phyloP scores from a whole-genome alignment of 2,797 vertebrate species.

The Lindbergichthys nudifrons region DNA sequence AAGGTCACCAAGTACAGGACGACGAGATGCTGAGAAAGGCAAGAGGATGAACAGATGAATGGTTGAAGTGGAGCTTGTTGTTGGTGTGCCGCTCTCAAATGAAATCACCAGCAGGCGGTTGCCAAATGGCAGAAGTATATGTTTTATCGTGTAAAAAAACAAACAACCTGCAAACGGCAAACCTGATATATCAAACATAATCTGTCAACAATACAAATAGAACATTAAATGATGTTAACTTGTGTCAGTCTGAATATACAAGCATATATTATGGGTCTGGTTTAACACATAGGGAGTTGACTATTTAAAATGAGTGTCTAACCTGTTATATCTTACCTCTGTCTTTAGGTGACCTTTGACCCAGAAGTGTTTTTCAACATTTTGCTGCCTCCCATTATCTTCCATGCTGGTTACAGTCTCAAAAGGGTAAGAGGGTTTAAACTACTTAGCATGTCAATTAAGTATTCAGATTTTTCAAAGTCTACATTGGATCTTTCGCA shows the following conservation, averaged over 20 bases:
- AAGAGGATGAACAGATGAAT: slow-evolving; percentile 52
- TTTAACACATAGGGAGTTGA: neutral
- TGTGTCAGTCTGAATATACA: neutral
- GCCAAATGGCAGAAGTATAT: neutral
- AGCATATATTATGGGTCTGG: neutral
- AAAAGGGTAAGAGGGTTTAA: slow-evolving; percentile 89
- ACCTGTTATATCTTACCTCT: neutral
- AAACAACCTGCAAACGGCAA: neutral
- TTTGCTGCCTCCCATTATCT: slow-evolving; percentile 98
- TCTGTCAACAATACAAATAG: too few species aligned
- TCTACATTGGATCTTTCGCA: neutral
- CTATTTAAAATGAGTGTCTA: neutral
- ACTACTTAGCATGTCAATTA: neutral
- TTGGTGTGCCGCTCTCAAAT: neutral
- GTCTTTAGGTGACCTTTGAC: slow-evolving; percentile 94
- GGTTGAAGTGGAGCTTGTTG: neutral
- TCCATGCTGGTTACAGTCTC: slow-evolving; percentile 97
- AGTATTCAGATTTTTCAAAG: neutral
- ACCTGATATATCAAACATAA: neutral
- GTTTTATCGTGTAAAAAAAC: neutral
- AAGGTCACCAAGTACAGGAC: slow-evolving; percentile 91
- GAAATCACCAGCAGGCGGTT: neutral
- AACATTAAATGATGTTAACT: neutral
- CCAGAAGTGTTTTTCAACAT: slow-evolving; percentile 99
- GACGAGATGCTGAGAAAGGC: slow-evolving; percentile 98